Evolutionary conservation across 2,888 invertebrate genomes (phyloP).

Genomic region (Sipha maydis): DNA sequence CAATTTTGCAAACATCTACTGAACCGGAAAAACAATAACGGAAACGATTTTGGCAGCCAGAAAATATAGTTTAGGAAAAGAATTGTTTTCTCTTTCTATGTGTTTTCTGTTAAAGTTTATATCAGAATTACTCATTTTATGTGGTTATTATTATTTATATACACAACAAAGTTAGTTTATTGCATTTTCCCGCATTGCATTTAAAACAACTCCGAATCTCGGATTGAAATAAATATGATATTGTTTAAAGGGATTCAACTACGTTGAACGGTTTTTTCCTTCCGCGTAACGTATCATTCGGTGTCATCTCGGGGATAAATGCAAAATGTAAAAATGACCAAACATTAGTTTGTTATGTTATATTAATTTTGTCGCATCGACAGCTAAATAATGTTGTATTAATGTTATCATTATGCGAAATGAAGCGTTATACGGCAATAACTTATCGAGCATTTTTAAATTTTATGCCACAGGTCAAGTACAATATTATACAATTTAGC

Average conservation of each 20-base stretch:
- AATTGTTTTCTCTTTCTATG: not conserved
- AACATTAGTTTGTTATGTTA: too few species aligned
- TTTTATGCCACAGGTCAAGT: too few species aligned
- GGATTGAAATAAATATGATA: not conserved
- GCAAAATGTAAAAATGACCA: too few species aligned
- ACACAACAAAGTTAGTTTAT: conserved; percentile 3
- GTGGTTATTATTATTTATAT: conserved; percentile 38
- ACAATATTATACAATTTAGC: too few species aligned
- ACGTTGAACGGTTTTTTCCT: not conserved
- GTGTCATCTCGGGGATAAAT: too few species aligned
- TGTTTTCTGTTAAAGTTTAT: conserved; percentile 4
- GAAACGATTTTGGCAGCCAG: conserved; percentile 29
- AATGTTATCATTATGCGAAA: too few species aligned
- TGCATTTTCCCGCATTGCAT: not conserved
- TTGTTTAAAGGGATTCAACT: not conserved
- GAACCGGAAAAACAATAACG: conserved; percentile 56
- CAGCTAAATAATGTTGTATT: too few species aligned
- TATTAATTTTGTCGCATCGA: too few species aligned
- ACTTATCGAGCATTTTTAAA: too few species aligned
- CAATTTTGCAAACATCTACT: conserved; percentile 16
- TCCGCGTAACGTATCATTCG: not conserved
- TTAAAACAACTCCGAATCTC: not conserved
- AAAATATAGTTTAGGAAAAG: conserved; percentile 23
- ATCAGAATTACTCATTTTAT: conserved; percentile 17
- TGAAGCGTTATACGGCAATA: too few species aligned